A percentile compares a stretch with the other conserved stretches of the same genome.
These are phyloP conservation scores for Hyles vespertilio DNA, from an alignment of 1,140 invertebrate species.

Conservation along the genomic window DNA sequence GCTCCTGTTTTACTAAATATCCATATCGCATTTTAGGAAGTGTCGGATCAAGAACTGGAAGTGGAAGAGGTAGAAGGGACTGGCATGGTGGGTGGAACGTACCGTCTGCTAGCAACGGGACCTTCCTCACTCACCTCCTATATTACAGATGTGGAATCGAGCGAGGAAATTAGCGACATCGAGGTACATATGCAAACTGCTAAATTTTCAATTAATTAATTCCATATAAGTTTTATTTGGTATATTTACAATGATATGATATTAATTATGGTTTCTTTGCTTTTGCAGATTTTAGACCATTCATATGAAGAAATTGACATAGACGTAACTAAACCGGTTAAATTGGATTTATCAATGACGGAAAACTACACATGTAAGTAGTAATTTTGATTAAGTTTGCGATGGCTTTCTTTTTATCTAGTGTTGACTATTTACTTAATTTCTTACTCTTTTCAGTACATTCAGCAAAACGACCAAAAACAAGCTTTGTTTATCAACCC, in stretches of 20 bases:
- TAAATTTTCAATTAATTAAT: background rate
- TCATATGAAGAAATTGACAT: conserved; percentile 71
- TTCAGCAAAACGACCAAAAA: conserved; percentile 64
- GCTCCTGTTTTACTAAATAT: conserved; percentile 3
- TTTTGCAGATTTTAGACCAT: conserved; percentile 63
- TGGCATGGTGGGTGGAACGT: conserved; percentile 72
- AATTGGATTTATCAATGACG: conserved; percentile 63
- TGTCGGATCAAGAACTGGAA: conserved; percentile 60
- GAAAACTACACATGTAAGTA: conserved; percentile 66
- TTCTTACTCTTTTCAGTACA: conserved; percentile 43
- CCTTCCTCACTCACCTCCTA: conserved; percentile 64
- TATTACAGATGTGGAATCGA: conserved; percentile 65
- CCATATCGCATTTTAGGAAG: conserved; percentile 32
- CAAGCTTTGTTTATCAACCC: conserved; percentile 64
- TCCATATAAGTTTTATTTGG: background rate
- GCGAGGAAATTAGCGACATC: conserved; percentile 77
- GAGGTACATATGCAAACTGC: conserved; percentile 65
- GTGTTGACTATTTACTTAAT: background rate
- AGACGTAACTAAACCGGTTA: conserved; percentile 64
- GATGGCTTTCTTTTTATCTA: too few relatives aligned
- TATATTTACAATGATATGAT: background rate
- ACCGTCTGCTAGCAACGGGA: conserved; percentile 68
- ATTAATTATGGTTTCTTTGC: conserved; percentile 8
- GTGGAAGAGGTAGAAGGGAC: conserved; percentile 69
- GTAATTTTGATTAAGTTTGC: background rate